Evolutionary conservation across 2,797 vertebrate species (phyloP), one percentile per base, ranked within the genome.

Genomic region (Argentina silus): DNA sequence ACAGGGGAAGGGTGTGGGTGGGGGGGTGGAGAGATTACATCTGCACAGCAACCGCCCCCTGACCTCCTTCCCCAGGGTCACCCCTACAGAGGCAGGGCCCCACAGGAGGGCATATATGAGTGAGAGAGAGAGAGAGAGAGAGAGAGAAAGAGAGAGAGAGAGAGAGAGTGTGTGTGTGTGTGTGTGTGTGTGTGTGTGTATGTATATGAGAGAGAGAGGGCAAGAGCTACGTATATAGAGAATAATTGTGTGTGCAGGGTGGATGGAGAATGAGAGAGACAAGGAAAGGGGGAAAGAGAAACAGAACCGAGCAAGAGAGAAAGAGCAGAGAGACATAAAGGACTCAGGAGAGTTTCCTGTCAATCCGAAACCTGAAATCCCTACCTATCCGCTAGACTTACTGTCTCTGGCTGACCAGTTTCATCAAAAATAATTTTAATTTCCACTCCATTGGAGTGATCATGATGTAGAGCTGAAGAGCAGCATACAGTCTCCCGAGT

Each of bases 1-100:
- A 85, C 83, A 83, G 87, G 83, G 78, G 79, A 82, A 48, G 55
- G 60, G 23, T 10, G 11, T 59, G 50, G 7, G 50, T 4, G 56
- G 17, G 56, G 72, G 50, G 43, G 60, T 70, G 74, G 66, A 57
- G 62, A 71, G 79, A 73, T 79, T 78, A 79, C 76, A 66, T 63
- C 80, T 19, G 53, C 71, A 36, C 60, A 11, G 65, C 75, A 61
- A 61, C 74, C 50, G 15, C 61, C 27, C 64, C 69, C 50, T 65
- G 10, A 12, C 48, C 44, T 67, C 44, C 23, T 66, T 57, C 66
- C 59, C 44, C 59, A 11, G 60, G 72, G 48, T 73, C 55, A 5
- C 43, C 23, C 44, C 67, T 43, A 9, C 50, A 48, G 50, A 55
- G 21, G 36, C 7, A 21, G 60, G 0, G 50, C 14, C 27, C 59